These are phyloP conservation scores for Loris lydekkerianus DNA, from an alignment of 2,797 vertebrate genomes.

Conservation along the genomic window DNA sequence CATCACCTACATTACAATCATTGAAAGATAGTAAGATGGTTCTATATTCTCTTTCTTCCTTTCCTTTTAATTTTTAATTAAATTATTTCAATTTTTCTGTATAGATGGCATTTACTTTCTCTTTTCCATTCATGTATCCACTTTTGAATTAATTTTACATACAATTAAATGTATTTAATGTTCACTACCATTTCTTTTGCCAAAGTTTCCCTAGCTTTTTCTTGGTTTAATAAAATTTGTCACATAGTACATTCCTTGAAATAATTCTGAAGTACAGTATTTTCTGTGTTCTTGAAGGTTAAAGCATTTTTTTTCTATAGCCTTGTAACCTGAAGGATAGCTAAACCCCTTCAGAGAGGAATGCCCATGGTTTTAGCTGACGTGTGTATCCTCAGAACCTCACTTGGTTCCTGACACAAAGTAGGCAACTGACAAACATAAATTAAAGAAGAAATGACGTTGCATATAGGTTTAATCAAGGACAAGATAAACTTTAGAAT, in stretches of 20 bases:
- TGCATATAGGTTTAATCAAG: neutral
- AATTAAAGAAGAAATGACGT: neutral
- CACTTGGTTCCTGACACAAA: neutral
- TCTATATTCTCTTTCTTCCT: neutral
- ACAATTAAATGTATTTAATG: neutral
- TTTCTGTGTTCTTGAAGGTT: neutral
- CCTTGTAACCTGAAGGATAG: neutral
- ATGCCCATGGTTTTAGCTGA: neutral
- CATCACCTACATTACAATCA: neutral
- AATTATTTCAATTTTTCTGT: neutral
- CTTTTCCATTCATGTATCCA: neutral
- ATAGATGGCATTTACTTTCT: neutral
- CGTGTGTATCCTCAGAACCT: neutral
- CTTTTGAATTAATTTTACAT: neutral
- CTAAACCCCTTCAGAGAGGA: neutral
- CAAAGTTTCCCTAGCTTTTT: neutral
- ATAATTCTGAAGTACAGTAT: neutral
- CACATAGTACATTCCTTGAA: neutral
- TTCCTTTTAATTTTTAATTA: neutral
- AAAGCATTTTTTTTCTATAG: neutral
- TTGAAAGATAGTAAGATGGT: neutral
- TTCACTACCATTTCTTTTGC: neutral
- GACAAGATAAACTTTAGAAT: neutral
- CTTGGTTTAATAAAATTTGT: neutral
- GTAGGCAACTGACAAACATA: neutral